A percentile compares a stretch with the other conserved stretches of the same genome.
phyloP scores from a whole-genome alignment of 2,113 vertebrate genomes.

The Thunnus thynnus region DNA sequence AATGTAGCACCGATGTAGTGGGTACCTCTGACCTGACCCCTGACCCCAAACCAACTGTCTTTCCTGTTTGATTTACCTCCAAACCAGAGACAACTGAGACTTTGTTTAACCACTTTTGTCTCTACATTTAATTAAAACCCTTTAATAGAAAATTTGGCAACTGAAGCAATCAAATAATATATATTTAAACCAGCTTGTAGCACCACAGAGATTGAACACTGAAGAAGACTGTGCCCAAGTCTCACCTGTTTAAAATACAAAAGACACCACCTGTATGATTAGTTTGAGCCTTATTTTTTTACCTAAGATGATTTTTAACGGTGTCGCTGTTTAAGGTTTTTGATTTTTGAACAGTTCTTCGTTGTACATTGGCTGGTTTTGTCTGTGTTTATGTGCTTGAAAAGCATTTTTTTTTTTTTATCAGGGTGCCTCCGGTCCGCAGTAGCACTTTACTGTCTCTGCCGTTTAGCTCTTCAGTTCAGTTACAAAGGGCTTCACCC shows the following conservation, averaged over 20 bases:
- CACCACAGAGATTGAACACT: slow-evolving; percentile 55
- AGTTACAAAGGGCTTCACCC: slow-evolving; percentile 75
- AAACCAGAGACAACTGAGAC: slow-evolving; percentile 37
- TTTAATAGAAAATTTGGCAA: slow-evolving; percentile 70
- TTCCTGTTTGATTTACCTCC: slow-evolving; percentile 64
- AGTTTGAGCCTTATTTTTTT: slow-evolving; percentile 57
- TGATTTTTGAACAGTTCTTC: slow-evolving; percentile 37
- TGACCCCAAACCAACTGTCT: slow-evolving; percentile 44
- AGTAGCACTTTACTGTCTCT: slow-evolving; percentile 80
- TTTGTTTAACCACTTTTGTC: slow-evolving; percentile 33
- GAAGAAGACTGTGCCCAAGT: slow-evolving; percentile 41
- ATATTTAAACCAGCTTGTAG: slow-evolving; percentile 67
- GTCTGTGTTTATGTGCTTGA: slow-evolving; percentile 69
- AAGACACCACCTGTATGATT: slow-evolving; percentile 71
- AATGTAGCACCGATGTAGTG: slow-evolving; percentile 82
- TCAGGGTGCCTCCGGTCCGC: slow-evolving; percentile 78
- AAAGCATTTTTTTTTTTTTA: slow-evolving; percentile 63
- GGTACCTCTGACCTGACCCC: slow-evolving; percentile 53
- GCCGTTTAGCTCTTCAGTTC: slow-evolving; percentile 62
- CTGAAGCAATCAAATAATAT: slow-evolving; percentile 46
- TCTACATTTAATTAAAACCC: slow-evolving; percentile 64
- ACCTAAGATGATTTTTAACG: slow-evolving; percentile 60
- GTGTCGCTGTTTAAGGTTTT: slow-evolving; percentile 51
- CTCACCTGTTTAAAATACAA: slow-evolving; percentile 48
- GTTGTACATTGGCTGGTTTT: slow-evolving; percentile 58